Evolutionary conservation across 2,113 vertebrate species (phyloP).

Genomic region (Hepsetus odoe): DNA sequence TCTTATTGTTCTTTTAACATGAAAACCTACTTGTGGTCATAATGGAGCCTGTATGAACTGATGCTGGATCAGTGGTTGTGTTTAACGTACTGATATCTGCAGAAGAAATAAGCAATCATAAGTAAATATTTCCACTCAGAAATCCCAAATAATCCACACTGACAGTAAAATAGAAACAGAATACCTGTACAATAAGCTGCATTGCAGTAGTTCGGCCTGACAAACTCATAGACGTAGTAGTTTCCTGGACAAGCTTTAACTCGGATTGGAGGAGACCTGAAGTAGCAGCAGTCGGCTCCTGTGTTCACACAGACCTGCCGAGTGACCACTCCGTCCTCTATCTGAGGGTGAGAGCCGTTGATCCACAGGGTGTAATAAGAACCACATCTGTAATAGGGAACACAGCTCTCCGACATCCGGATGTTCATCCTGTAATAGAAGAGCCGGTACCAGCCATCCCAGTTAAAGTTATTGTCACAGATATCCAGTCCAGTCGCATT

Average conservation of each 20-base stretch:
- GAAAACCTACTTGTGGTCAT: too few species aligned
- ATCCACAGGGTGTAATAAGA: slow-evolving; percentile 9
- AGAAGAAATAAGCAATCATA: too few species aligned
- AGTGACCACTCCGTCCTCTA: slow-evolving; percentile 30
- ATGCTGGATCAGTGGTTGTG: too few species aligned
- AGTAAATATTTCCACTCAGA: too few species aligned
- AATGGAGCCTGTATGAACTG: too few species aligned
- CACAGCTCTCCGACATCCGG: not conserved
- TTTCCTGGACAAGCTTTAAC: slow-evolving; percentile 54
- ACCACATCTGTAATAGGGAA: slow-evolving; percentile 9
- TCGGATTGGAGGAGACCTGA: slow-evolving; percentile 15
- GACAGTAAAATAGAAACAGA: too few species aligned
- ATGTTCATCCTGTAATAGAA: not conserved
- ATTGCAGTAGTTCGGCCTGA: not conserved
- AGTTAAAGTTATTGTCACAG: slow-evolving; percentile 13
- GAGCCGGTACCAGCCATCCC: not conserved
- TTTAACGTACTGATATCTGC: too few species aligned
- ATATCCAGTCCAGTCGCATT: slow-evolving; percentile 9
- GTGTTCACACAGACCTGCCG: not conserved
- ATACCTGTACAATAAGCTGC: slow-evolving; percentile 49
- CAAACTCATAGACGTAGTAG: slow-evolving; percentile 42
- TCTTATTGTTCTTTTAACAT: too few species aligned
- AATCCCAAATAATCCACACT: too few species aligned
- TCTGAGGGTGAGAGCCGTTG: slow-evolving; percentile 13
- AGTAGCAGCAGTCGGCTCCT: slow-evolving; percentile 22